phyloP scores from a whole-genome alignment of 2,797 vertebrate genomes.

The Sternarchorhynchus goeldii region DNA sequence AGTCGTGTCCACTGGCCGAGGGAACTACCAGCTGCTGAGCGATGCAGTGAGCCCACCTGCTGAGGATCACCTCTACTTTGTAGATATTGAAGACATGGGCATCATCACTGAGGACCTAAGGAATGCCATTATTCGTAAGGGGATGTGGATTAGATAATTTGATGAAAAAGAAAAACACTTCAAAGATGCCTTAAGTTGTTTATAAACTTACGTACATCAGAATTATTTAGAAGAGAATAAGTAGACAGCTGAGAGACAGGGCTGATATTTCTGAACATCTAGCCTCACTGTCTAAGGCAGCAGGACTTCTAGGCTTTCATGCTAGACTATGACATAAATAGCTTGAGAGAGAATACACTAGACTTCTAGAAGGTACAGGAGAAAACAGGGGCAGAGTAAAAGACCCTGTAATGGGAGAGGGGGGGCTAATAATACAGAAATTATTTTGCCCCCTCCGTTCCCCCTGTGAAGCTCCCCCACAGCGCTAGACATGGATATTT shows the following conservation, averaged over 20 bases:
- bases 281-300: conserved; percentile 17
- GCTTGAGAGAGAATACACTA: conserved; percentile 61
- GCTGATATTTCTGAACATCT: conserved; percentile 27
- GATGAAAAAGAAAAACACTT: background rate
- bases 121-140: conserved; percentile 84
- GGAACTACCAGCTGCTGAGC: conserved; percentile 85
- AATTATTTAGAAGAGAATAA: conserved; percentile 6
- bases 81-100: conserved; percentile 90
- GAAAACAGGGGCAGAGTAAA: conserved; percentile 41
- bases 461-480: conserved; percentile 50
- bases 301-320: conserved; percentile 33
- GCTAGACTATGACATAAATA: conserved; percentile 61
- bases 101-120: conserved; percentile 86
- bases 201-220: background rate
- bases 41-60: conserved; percentile 81
- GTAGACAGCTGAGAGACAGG: conserved; percentile 16
- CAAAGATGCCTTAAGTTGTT: background rate
- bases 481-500: conserved; percentile 62
- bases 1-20: conserved; percentile 88
- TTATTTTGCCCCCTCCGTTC: conserved; percentile 59
- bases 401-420: conserved; percentile 72
- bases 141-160: background rate
- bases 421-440: conserved; percentile 75
- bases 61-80: conserved; percentile 85
- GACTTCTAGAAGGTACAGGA: conserved; percentile 24